Percentiles rank a stretch among this genome's conserved stretches.
These are phyloP conservation scores for Priocnemis perturbator DNA, from an alignment of 2,888 invertebrate genomes.

Conservation along the genomic window DNA sequence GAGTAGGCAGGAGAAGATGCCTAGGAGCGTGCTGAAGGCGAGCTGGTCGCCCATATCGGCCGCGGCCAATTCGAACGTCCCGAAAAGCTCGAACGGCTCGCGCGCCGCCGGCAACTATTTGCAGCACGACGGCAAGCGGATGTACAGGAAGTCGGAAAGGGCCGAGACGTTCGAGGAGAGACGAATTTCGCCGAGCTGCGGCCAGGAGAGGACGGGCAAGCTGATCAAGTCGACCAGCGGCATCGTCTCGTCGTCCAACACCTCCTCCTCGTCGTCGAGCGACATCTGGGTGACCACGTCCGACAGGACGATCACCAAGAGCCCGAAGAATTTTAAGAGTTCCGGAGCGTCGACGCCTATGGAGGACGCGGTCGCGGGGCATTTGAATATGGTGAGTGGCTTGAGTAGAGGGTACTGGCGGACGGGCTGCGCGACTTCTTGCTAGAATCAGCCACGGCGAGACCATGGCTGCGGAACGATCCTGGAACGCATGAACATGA, in stretches of 20 bases:
- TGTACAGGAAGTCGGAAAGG: constrained; percentile 57
- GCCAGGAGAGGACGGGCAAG: constrained; percentile 34
- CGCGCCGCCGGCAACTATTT: no score
- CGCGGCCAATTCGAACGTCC: constrained; percentile 20
- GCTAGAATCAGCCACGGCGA: no score
- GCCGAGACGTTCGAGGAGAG: constrained; percentile 52
- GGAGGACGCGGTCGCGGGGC: constrained; percentile 72
- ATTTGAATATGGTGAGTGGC: constrained; percentile 35
- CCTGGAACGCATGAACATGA: no score
- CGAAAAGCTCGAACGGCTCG: constrained; percentile 41
- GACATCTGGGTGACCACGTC: constrained; percentile 78
- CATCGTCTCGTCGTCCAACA: constrained; percentile 72
- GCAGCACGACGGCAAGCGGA: constrained; percentile 42
- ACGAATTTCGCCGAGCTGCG: constrained; percentile 61
- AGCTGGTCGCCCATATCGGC: constrained; percentile 60
- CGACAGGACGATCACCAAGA: constrained; percentile 76
- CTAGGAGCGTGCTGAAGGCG: constrained; percentile 63
- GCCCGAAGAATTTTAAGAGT: constrained; percentile 75
- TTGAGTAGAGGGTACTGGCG: no score
- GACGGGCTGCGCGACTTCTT: no score
- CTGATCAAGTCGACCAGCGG: constrained; percentile 59
- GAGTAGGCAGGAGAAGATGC: constrained; percentile 61
- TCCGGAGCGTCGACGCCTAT: constrained; percentile 77
- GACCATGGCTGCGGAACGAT: no score
- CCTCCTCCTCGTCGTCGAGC: constrained; percentile 78